Conservation (phyloP, 2,113 vertebrate species). For the Ptychochromis oligacanthus region DNA sequence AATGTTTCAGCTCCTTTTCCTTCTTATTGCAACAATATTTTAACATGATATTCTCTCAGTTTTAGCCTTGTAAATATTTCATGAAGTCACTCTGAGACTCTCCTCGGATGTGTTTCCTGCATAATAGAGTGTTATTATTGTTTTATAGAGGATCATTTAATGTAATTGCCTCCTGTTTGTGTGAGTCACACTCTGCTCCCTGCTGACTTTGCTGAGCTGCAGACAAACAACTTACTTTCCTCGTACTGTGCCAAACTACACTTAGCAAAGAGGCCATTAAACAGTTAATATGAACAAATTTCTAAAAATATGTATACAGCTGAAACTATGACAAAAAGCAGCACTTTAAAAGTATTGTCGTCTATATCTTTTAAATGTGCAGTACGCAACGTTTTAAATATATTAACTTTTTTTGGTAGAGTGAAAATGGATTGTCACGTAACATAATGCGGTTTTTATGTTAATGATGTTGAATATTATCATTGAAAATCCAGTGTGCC, state of each 20-base stretch:
- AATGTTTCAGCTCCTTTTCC: background rate
- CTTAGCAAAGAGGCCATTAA: background rate
- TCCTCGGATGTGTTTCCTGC: background rate
- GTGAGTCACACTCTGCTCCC: conserved; percentile 12
- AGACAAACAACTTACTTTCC: background rate
- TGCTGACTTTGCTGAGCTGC: conserved; percentile 5
- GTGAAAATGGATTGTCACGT: background rate
- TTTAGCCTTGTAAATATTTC: background rate
- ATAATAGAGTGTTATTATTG: background rate
- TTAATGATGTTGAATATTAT: background rate
- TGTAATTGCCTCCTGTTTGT: conserved; percentile 27
- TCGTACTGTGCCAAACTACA: background rate
- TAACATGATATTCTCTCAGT: background rate
- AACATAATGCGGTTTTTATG: background rate
- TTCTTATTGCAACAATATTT: background rate
- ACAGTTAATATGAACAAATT: background rate
- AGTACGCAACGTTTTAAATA: background rate
- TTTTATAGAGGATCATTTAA: conserved; percentile 25
- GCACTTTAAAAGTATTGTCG: accelerated
- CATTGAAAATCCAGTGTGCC: background rate
- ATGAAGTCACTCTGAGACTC: background rate
- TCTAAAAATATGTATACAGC: no score
- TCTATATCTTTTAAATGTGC: background rate
- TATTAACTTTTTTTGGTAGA: background rate
- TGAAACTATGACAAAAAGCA: background rate